These are phyloP conservation scores for Dyspetes luteomarginatus DNA, from an alignment of 2,888 invertebrate genomes.

Conservation along the genomic window DNA sequence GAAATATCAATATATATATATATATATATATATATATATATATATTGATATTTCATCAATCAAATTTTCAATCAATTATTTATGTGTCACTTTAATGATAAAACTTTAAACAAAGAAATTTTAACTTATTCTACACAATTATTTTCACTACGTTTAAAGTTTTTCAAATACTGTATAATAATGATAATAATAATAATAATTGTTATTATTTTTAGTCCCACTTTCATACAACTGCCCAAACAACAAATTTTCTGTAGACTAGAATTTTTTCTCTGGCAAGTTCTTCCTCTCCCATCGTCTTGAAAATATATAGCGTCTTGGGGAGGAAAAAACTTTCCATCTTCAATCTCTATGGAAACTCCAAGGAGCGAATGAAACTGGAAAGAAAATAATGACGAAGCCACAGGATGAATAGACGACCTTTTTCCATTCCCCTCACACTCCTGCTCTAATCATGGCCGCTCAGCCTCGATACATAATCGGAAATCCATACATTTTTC, in stretches of 20 bases:
- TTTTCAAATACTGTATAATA: no score
- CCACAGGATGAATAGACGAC: conserved; percentile 22
- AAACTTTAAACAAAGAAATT: no score
- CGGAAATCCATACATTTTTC: conserved; percentile 31
- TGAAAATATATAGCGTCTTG: conserved; percentile 33
- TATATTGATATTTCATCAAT: no score
- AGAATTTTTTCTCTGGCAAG: neutral
- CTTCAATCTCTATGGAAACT: conserved; percentile 36
- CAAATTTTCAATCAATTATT: no score
- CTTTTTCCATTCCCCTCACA: conserved; percentile 12
- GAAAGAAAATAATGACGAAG: conserved; percentile 43
- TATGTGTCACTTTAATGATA: no score
- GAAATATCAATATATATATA: no score
- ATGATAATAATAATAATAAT: no score
- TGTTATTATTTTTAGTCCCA: no score
- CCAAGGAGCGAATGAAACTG: conserved; percentile 38
- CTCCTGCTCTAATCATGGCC: neutral
- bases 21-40: no score
- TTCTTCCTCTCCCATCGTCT: conserved; percentile 9
- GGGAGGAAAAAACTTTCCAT: conserved; percentile 35
- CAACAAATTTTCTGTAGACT: neutral
- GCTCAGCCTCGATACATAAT: conserved; percentile 33
- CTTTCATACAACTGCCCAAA: no score
- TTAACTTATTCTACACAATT: no score
- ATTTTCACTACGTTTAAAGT: no score